A percentile compares a stretch with the other conserved stretches of the same genome.
Conservation (phyloP, 2,888 invertebrate genomes). For the Griposia aprilina region DNA sequence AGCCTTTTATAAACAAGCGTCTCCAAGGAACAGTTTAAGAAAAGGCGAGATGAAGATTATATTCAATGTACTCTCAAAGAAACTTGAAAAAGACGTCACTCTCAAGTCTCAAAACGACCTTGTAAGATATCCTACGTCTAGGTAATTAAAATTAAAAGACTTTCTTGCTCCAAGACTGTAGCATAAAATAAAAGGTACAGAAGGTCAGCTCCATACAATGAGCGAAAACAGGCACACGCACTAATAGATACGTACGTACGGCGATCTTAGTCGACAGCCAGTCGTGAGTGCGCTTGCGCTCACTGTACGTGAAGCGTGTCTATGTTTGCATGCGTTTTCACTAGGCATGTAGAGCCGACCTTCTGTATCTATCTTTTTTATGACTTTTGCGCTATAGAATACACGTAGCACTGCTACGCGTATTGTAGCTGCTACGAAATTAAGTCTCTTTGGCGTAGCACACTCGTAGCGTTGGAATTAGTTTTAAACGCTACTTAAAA, state of each 20-base stretch:
- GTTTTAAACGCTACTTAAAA: conserved; percentile 33
- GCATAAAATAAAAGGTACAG: neutral
- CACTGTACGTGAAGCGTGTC: no score
- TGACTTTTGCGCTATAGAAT: conserved; percentile 24
- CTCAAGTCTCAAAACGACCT: conserved; percentile 37
- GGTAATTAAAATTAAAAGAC: conserved; percentile 61
- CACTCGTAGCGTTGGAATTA: conserved; percentile 37
- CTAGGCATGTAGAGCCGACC: accelerated
- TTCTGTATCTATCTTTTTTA: neutral
- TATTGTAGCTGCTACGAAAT: conserved; percentile 52
- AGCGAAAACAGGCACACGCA: neutral
- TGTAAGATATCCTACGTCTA: conserved; percentile 41
- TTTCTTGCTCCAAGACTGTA: conserved; percentile 40
- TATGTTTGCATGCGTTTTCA: neutral
- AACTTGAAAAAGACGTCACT: conserved; percentile 30
- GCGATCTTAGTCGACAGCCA: neutral
- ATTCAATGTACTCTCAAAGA: conserved; percentile 43
- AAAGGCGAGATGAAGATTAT: conserved; percentile 42
- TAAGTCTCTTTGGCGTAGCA: conserved; percentile 52
- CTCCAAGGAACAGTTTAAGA: conserved; percentile 25
- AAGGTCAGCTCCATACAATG: neutral
- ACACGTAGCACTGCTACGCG: conserved; percentile 50
- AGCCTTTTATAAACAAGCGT: neutral
- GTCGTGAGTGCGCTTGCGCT: neutral
- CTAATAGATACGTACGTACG: neutral